phyloP scores from a whole-genome alignment of 2,888 invertebrate species.

The Drosophila lacicola region DNA sequence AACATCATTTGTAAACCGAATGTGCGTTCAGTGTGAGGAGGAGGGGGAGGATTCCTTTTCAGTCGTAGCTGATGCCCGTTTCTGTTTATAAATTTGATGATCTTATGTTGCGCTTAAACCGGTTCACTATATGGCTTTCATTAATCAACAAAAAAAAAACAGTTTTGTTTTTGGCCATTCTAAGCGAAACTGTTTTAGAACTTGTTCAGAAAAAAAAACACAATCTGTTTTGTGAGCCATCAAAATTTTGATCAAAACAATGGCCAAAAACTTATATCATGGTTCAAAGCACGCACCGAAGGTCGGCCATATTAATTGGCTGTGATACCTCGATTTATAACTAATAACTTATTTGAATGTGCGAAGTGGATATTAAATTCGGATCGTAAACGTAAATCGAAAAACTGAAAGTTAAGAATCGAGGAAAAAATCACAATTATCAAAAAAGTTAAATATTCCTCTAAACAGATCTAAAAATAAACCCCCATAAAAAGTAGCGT shows the following conservation, averaged over 20 bases:
- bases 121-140: slow-evolving; percentile 60
- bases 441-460: background rate
- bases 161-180: slow-evolving; percentile 41
- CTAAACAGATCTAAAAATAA: background rate
- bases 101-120: slow-evolving; percentile 56
- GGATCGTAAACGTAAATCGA: slow-evolving; percentile 2
- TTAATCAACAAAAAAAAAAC: slow-evolving; percentile 58
- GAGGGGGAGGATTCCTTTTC: slow-evolving; percentile 21
- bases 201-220: slow-evolving; percentile 64
- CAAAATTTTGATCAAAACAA: slow-evolving; percentile 55
- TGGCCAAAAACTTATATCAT: slow-evolving; percentile 35
- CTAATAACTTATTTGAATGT: slow-evolving; percentile 26
- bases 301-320: slow-evolving; percentile 40
- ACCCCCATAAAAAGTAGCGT: too few species aligned
- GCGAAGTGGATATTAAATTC: slow-evolving; percentile 15
- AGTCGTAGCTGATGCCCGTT: slow-evolving; percentile 11
- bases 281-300: slow-evolving; percentile 74
- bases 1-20: slow-evolving; percentile 18
- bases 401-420: background rate
- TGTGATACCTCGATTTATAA: slow-evolving; percentile 11
- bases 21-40: background rate
- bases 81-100: slow-evolving; percentile 50
- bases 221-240: slow-evolving; percentile 36
- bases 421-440: background rate
- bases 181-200: slow-evolving; percentile 60